Conservation (phyloP, 2,797 vertebrate species). For the Hemibagrus guttatus region DNA sequence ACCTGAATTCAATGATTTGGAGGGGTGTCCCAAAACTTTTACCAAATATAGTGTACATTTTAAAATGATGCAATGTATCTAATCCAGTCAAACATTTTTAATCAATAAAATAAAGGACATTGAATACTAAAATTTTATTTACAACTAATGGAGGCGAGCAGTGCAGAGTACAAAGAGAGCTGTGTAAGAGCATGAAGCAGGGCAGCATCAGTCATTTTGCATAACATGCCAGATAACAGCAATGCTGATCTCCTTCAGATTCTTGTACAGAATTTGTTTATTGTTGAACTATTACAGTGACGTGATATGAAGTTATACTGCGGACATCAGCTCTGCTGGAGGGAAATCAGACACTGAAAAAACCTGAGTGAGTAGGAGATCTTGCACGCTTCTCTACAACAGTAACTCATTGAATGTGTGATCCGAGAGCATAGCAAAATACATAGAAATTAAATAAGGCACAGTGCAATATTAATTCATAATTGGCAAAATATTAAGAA, state of each 20-base stretch:
- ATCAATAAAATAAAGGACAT: not conserved
- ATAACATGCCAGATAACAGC: not conserved
- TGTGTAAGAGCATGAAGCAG: no score
- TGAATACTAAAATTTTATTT: not conserved
- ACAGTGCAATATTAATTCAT: not conserved
- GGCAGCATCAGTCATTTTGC: not conserved
- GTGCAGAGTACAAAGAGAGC: no score
- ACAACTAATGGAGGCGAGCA: no score
- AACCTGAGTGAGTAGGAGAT: not conserved
- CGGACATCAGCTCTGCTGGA: not conserved
- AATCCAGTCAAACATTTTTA: not conserved
- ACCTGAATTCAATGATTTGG: no score
- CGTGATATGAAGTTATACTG: not conserved
- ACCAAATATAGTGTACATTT: no score
- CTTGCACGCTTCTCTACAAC: not conserved
- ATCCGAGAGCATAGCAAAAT: not conserved
- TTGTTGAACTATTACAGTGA: not conserved
- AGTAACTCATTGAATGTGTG: not conserved
- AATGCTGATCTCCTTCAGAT: not conserved
- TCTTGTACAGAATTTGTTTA: conserved; percentile 1
- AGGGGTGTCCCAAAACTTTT: no score
- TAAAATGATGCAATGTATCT: not conserved
- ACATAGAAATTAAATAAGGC: no score
- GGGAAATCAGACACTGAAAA: not conserved
- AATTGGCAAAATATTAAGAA: not conserved